Conservation (phyloP, 1,140 invertebrate species). For the Nasonia giraulti region DNA sequence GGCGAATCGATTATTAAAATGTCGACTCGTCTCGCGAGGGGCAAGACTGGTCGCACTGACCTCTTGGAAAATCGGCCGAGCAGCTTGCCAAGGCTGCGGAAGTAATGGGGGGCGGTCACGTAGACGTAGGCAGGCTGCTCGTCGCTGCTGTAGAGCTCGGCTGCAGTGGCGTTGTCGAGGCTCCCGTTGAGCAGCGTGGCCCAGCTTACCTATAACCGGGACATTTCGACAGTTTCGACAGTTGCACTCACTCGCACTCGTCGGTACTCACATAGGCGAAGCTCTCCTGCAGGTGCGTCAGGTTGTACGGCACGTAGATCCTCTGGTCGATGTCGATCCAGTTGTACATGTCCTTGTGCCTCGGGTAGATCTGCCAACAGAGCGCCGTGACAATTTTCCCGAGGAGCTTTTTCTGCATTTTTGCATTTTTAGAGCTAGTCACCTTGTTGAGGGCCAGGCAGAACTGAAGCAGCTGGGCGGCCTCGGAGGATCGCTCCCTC, state of each 20-base stretch:
- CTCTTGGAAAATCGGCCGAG: slow-evolving; percentile 66
- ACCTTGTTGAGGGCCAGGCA: slow-evolving; percentile 72
- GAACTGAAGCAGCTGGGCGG: slow-evolving; percentile 71
- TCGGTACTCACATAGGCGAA: slow-evolving; percentile 68
- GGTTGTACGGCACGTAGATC: slow-evolving; percentile 67
- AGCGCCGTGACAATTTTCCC: too few species aligned
- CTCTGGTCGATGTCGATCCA: slow-evolving; percentile 68
- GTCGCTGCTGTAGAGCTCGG: slow-evolving; percentile 57
- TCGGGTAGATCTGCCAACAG: slow-evolving; percentile 65
- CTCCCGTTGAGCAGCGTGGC: slow-evolving; percentile 64
- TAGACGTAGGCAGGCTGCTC: slow-evolving; percentile 66
- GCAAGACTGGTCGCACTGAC: slow-evolving; percentile 50
- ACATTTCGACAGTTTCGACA: too few species aligned
- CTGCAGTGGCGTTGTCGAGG: slow-evolving; percentile 57
- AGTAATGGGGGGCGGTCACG: slow-evolving; percentile 67
- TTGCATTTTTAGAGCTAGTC: too few species aligned
- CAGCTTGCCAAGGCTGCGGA: slow-evolving; percentile 66
- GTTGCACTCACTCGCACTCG: too few species aligned
- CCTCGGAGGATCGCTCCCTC: slow-evolving; percentile 66
- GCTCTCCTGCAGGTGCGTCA: slow-evolving; percentile 67
- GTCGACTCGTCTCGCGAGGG: neutral
- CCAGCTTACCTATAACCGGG: slow-evolving; percentile 60
- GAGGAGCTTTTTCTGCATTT: too few species aligned
- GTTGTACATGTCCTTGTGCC: slow-evolving; percentile 70
- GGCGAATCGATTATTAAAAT: too few species aligned